A percentile compares a stretch with the other conserved stretches of the same genome.
phyloP scores from a whole-genome alignment of 2,113 vertebrate genomes.

The Litocranius walleri region DNA sequence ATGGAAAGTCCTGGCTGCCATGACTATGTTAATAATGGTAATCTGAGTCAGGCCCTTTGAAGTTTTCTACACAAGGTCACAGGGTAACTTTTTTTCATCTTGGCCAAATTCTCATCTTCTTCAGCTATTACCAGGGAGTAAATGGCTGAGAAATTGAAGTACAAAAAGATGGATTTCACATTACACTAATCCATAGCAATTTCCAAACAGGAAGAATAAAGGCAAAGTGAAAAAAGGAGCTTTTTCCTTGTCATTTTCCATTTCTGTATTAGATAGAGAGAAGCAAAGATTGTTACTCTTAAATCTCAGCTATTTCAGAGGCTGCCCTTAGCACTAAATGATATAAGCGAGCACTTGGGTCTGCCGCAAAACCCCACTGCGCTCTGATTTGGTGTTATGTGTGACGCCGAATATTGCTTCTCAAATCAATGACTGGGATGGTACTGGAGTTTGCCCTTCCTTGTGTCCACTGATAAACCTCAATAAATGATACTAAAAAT shows the following conservation, averaged over 20 bases:
- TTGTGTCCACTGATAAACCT: not conserved
- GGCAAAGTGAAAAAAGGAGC: not conserved
- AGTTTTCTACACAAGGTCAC: slow-evolving; percentile 8
- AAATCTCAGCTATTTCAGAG: not conserved
- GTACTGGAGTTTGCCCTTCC: not conserved
- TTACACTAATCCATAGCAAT: not conserved
- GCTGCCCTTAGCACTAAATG: not conserved
- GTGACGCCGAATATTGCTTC: too few relatives aligned
- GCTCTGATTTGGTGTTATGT: not conserved
- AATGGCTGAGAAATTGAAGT: not conserved
- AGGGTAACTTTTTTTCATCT: not conserved
- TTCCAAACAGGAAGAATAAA: not conserved
- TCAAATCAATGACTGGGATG: not conserved
- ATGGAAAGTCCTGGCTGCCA: not conserved
- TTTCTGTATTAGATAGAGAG: not conserved
- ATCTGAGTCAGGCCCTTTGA: slow-evolving; percentile 10
- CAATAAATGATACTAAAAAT: not conserved
- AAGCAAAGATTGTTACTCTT: not conserved
- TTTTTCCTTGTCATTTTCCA: not conserved
- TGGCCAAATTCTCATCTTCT: not conserved
- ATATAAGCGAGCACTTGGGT: not conserved
- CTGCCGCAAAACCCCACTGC: accelerated
- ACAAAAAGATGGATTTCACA: slow-evolving; percentile 7
- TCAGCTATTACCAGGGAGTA: not conserved
- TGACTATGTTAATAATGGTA: not conserved